phyloP scores from a whole-genome alignment of 1,140 invertebrate genomes.

The Agrilus planipennis region DNA sequence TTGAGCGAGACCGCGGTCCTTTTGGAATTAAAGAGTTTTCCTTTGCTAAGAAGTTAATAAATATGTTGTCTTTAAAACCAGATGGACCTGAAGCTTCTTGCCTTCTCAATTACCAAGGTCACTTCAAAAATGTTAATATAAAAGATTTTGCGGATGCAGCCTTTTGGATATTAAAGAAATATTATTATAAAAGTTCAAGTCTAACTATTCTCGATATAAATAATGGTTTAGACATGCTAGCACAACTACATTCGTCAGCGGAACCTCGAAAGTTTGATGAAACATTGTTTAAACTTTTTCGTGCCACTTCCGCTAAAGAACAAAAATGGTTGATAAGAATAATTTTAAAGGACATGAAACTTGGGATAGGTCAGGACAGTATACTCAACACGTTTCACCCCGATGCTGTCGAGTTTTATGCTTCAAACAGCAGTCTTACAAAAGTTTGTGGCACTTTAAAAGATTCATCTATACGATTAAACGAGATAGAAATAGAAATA shows the following conservation, averaged over 20 bases:
- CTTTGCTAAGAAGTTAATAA: slow-evolving; percentile 53
- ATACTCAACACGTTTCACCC: slow-evolving; percentile 64
- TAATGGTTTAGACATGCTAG: slow-evolving; percentile 54
- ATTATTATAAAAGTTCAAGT: slow-evolving; percentile 37
- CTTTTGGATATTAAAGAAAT: slow-evolving; percentile 52
- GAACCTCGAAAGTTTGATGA: slow-evolving; percentile 34
- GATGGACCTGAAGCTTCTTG: slow-evolving; percentile 51
- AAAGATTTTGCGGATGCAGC: slow-evolving; percentile 62
- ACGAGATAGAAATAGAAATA: slow-evolving; percentile 57
- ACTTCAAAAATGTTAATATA: slow-evolving; percentile 34
- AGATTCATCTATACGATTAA: slow-evolving; percentile 45
- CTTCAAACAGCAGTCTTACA: slow-evolving; percentile 37
- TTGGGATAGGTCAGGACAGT: slow-evolving; percentile 56
- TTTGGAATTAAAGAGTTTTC: slow-evolving; percentile 55
- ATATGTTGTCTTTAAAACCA: slow-evolving; percentile 53
- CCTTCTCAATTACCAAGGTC: slow-evolving; percentile 37
- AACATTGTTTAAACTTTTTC: slow-evolving; percentile 30
- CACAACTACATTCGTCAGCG: slow-evolving; percentile 41
- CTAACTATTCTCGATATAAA: slow-evolving; percentile 56
- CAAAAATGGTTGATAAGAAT: slow-evolving; percentile 56
- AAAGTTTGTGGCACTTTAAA: slow-evolving; percentile 38
- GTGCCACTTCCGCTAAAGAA: slow-evolving; percentile 25
- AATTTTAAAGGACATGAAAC: slow-evolving; percentile 69
- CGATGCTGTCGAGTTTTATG: slow-evolving; percentile 67
- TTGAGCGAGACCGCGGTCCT: slow-evolving; percentile 49